A percentile compares a stretch with the other conserved stretches of the same genome.
phyloP scores from a whole-genome alignment of 2,113 vertebrate species.

The Gymnorhina tibicen region DNA sequence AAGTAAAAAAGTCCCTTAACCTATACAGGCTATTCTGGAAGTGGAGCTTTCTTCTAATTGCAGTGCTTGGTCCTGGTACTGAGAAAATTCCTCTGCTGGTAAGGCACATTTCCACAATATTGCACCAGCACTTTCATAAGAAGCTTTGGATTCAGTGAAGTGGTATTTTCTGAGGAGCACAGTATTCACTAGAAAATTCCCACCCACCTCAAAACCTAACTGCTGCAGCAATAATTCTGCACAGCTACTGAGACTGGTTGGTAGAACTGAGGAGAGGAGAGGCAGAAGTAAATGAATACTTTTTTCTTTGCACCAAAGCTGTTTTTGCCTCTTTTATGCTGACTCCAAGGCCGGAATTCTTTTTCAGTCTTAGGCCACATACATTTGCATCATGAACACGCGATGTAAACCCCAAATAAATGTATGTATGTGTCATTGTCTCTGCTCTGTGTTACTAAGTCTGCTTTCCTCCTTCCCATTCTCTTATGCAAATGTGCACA shows the following conservation, averaged over 20 bases:
- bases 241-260: neutral
- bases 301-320: neutral
- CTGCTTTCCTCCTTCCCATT: neutral
- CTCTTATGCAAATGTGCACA: neutral
- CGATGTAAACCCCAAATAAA: neutral
- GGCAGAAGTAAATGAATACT: neutral
- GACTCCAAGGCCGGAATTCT: neutral
- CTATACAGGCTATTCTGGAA: neutral
- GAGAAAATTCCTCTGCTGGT: neutral
- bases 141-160: neutral
- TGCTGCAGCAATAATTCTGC: neutral
- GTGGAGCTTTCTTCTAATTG: neutral
- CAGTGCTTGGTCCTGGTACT: neutral
- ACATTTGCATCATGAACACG: neutral
- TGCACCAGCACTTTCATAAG: neutral
- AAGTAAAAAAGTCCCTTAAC: neutral
- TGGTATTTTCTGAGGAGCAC: neutral
- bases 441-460: neutral
- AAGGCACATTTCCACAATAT: neutral
- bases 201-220: neutral
- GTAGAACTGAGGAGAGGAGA: neutral
- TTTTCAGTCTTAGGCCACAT: neutral
- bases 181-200: neutral
- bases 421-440: neutral
- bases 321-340: neutral